phyloP scores from a whole-genome alignment of 1,140 invertebrate species.

The Antheraea mylitta region DNA sequence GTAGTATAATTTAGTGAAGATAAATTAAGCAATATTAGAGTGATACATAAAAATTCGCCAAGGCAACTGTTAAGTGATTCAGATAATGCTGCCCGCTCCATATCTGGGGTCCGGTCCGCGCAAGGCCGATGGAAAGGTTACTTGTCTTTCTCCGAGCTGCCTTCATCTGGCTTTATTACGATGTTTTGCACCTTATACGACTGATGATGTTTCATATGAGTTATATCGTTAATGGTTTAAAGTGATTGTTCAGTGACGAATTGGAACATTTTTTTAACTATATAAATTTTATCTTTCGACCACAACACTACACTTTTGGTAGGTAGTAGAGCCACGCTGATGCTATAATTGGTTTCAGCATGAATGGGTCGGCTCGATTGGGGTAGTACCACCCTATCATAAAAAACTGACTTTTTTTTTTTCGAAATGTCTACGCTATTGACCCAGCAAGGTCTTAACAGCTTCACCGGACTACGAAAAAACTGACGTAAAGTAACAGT shows the following conservation, averaged over 20 bases:
- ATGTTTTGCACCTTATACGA: background rate
- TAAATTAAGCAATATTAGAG: background rate
- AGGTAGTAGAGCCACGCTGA: too few relatives aligned
- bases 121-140: conserved; percentile 3
- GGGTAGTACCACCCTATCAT: too few relatives aligned
- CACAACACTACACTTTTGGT: too few relatives aligned
- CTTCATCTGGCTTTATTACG: background rate
- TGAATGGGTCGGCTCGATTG: too few relatives aligned
- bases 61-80: background rate
- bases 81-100: background rate
- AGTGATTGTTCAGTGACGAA: background rate
- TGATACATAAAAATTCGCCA: background rate
- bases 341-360: too few relatives aligned
- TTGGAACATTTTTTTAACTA: too few relatives aligned
- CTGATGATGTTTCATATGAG: background rate
- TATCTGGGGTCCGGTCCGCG: background rate
- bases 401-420: too few relatives aligned
- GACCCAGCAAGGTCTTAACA: too few relatives aligned
- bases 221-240: background rate
- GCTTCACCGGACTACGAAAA: too few relatives aligned
- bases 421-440: too few relatives aligned
- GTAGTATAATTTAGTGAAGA: background rate
- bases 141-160: background rate
- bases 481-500: too few relatives aligned
- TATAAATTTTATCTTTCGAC: too few relatives aligned